Evolutionary conservation across 2,888 invertebrate species (phyloP).

Genomic region (Drosophila birchii): DNA sequence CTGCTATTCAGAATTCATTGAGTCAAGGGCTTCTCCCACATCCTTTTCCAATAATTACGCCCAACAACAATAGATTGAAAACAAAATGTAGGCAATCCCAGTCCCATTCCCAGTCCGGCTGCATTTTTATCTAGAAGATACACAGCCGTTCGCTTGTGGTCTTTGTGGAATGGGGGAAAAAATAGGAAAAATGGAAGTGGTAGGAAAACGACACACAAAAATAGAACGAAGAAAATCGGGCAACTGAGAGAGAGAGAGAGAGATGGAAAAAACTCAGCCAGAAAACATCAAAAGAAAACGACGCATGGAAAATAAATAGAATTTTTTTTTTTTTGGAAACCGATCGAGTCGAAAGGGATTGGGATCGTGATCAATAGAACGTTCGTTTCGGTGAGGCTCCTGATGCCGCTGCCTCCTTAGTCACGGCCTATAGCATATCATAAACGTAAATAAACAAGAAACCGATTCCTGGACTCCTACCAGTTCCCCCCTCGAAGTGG

Average conservation of each 20-base stretch:
- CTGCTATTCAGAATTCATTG: conserved; percentile 61
- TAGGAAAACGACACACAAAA: conserved; percentile 62
- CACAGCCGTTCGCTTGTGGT: conserved; percentile 70
- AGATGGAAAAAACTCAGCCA: conserved; percentile 41
- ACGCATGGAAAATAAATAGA: conserved; percentile 73
- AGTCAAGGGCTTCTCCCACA: conserved; percentile 76
- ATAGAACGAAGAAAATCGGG: conserved; percentile 71
- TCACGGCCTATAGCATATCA: conserved; percentile 42
- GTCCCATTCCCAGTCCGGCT: conserved; percentile 27
- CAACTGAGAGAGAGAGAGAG: conserved; percentile 17
- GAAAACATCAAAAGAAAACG: conserved; percentile 64
- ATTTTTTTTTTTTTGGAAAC: conserved; percentile 55
- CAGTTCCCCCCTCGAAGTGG: conserved; percentile 10
- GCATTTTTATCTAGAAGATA: conserved; percentile 71
- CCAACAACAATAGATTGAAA: conserved; percentile 48
- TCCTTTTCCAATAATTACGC: conserved; percentile 70
- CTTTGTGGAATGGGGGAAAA: conserved; percentile 27
- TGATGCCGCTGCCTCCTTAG: conserved; percentile 27
- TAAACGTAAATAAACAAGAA: conserved; percentile 51
- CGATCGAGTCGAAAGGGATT: conserved; percentile 45
- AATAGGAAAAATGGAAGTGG: conserved; percentile 23
- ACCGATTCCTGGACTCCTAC: conserved; percentile 11
- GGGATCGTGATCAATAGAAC: conserved; percentile 55
- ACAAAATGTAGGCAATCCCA: conserved; percentile 66
- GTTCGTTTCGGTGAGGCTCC: conserved; percentile 24